A percentile compares a stretch with the other conserved stretches of the same genome.
Evolutionary conservation across 2,113 vertebrate genomes (phyloP).

Genomic region (Microcebus murinus): DNA sequence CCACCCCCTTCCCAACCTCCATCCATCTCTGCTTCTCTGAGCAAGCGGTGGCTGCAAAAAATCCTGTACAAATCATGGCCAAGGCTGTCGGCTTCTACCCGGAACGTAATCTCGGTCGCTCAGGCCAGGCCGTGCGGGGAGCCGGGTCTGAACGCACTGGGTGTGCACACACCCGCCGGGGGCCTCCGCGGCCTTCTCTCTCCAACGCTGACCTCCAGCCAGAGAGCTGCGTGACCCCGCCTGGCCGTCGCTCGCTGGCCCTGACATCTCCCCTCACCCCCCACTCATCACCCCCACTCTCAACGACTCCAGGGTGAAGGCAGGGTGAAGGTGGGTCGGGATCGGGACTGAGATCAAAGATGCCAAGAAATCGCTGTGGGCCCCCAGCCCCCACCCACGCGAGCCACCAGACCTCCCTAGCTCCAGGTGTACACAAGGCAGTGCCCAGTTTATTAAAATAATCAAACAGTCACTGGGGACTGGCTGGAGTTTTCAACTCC

Average conservation of each 20-base stretch:
- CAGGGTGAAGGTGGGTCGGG: conserved; percentile 53
- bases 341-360: conserved; percentile 43
- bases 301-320: conserved; percentile 1
- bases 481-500: conserved; percentile 75
- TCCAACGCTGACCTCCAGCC: conserved; percentile 53
- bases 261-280: conserved; percentile 26
- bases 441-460: conserved; percentile 82
- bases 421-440: conserved; percentile 57
- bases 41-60: conserved; percentile 58
- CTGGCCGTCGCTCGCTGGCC: background rate
- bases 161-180: background rate
- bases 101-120: background rate
- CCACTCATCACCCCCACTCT: conserved; percentile 54
- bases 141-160: background rate
- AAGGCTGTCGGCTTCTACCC: background rate
- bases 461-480: conserved; percentile 82
- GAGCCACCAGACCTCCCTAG: conserved; percentile 54
- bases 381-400: background rate
- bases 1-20: conserved; percentile 53
- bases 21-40: conserved; percentile 75
- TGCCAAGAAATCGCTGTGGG: conserved; percentile 59
- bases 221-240: conserved; percentile 57
- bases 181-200: background rate
- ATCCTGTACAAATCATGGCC: conserved; percentile 58
- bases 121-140: background rate